These are phyloP conservation scores for Silvanus unidentatus DNA, from an alignment of 2,888 invertebrate genomes.

Conservation along the genomic window DNA sequence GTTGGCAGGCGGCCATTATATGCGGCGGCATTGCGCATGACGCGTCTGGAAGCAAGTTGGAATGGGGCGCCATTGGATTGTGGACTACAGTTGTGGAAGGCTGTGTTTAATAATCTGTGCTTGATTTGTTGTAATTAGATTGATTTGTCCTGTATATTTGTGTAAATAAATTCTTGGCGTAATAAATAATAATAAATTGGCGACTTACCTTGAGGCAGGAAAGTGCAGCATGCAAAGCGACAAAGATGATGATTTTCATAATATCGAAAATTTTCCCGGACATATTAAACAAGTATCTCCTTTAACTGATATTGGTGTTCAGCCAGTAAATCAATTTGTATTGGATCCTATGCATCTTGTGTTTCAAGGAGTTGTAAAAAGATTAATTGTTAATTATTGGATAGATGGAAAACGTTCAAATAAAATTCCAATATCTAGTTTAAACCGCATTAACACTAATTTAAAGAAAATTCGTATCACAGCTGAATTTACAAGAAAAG, in stretches of 20 bases:
- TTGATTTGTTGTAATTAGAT: no score
- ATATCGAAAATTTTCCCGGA: not conserved
- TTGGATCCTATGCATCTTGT: constrained; percentile 18
- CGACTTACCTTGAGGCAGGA: no score
- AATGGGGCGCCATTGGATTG: no score
- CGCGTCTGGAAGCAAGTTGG: no score
- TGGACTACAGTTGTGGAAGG: no score
- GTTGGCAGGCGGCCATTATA: no score
- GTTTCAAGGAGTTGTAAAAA: constrained; percentile 15
- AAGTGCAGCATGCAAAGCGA: no score
- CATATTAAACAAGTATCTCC: constrained; percentile 14
- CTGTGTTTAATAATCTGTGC: no score
- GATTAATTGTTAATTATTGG: constrained; percentile 10
- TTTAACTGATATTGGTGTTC: constrained; percentile 8
- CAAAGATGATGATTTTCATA: constrained; percentile 8
- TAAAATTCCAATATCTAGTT: constrained; percentile 11
- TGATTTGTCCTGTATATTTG: no score
- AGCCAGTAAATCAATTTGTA: constrained; percentile 13
- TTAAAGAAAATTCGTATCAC: constrained; percentile 4
- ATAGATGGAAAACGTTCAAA: constrained; percentile 6
- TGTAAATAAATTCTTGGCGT: no score
- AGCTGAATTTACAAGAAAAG: constrained; percentile 6
- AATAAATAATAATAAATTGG: no score
- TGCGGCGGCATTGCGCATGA: no score
- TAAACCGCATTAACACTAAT: constrained; percentile 4